Base-by-base conservation (phyloP, 1,140 invertebrate species). In the Lordiphosa stackelbergi region DNA sequence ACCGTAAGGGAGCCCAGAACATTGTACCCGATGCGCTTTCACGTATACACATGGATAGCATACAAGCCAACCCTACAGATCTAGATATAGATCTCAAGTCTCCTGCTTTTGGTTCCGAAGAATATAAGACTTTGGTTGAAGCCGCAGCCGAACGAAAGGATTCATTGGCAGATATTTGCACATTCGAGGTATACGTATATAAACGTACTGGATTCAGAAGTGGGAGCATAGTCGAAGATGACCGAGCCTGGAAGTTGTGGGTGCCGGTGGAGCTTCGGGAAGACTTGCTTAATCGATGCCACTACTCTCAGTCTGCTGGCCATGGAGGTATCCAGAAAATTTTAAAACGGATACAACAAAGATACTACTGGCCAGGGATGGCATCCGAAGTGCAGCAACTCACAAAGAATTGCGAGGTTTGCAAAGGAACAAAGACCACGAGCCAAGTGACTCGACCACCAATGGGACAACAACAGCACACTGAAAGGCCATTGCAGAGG, bases 311-410 rank as follows among this genome's bases (percentile, higher is more conserved):
- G 5, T 31, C 22, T 19, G 13, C 43, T 19, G 24, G 28, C 4
- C 55, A 57, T 34, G 46, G 46, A 24, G 55, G 46, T 22, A 49
- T 49, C 34, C 8, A 52, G 0, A 57, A 57, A 28, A 51, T 46
- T 7, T n/a, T 49, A 40, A 10, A 16, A 8, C 22, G 35, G 19
- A 24, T 57, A 9, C 22, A 24, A 28, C 12, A 24, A 24, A 10
- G 34, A 11, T 57, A 37, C n/a, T 51, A 51, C 40, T 57, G 46
- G 55, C 55, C 55, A 6, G 22, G n/a, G 4, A 49, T 57, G 55
- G 35, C 42, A 16, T 34, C 9, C 13, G 46, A 38, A 1, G 11
- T 57, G 9, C 12, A 38, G 19, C 10, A 12, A 7, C 9, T 38
- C 7, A 24, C 46, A 2, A 57, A 49, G 9, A 12, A 19, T 11